A percentile compares a stretch with the other conserved stretches of the same genome.
phyloP scores from a whole-genome alignment of 2,888 invertebrate species.

The Conistra vaccinii region DNA sequence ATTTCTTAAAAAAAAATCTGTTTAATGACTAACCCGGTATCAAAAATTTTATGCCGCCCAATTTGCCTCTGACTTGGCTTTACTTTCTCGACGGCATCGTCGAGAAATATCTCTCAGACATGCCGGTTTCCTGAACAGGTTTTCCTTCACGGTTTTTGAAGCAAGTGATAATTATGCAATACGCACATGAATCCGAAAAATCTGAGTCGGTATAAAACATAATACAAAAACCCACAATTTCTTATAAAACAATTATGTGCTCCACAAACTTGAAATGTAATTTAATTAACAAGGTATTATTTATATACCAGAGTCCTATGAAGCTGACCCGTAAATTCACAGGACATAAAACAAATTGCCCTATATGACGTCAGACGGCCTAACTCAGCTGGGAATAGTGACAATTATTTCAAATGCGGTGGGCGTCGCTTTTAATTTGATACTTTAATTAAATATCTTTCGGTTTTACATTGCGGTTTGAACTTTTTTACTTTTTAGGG shows the following conservation, averaged over 20 bases:
- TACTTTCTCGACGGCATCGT: no score
- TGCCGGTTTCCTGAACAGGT: no score
- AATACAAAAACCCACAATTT: background rate
- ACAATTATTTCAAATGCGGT: slow-evolving; percentile 38
- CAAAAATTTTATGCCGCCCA: no score
- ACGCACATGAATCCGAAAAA: no score
- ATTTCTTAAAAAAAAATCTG: background rate
- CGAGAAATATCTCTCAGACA: no score
- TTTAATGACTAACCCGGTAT: no score
- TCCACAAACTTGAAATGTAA: slow-evolving; percentile 1
- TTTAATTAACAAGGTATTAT: slow-evolving; percentile 32
- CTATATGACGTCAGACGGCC: slow-evolving; percentile 22
- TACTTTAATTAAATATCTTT: slow-evolving; percentile 34
- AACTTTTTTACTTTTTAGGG: no score
- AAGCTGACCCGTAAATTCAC: slow-evolving; percentile 25
- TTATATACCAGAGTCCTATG: background rate
- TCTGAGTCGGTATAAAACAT: no score
- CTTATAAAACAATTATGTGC: background rate
- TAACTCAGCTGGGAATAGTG: slow-evolving; percentile 27
- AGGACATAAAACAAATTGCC: slow-evolving; percentile 45
- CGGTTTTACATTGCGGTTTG: no score
- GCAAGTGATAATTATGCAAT: no score
- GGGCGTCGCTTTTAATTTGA: slow-evolving; percentile 6
- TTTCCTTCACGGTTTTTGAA: no score
- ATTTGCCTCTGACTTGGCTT: no score